These are phyloP conservation scores for Exocentrus adspersus DNA, from an alignment of 2,888 invertebrate species.

Conservation along the genomic window DNA sequence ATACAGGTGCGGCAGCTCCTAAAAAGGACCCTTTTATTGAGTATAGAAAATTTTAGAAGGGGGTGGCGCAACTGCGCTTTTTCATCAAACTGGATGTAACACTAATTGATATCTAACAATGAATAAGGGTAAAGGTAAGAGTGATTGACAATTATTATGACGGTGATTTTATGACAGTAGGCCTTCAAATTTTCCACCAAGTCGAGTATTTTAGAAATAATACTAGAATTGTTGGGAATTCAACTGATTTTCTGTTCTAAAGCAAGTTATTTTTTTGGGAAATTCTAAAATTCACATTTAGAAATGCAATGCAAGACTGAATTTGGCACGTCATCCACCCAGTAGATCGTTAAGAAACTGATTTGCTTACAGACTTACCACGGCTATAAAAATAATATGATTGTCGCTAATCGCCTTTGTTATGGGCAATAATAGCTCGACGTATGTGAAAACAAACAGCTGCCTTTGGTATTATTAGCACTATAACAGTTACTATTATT, in stretches of 20 bases:
- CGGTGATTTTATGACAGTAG: too few relatives aligned
- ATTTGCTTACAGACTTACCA: background rate
- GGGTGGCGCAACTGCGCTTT: slow-evolving; percentile 3
- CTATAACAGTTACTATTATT: background rate
- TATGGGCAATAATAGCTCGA: background rate
- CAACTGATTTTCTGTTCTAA: too few relatives aligned
- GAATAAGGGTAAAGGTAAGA: background rate
- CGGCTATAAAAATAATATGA: background rate
- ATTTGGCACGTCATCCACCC: too few relatives aligned
- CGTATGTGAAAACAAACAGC: background rate
- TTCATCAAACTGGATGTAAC: slow-evolving; percentile 18
- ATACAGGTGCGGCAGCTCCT: slow-evolving; percentile 11
- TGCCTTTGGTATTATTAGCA: background rate
- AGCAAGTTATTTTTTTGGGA: too few relatives aligned
- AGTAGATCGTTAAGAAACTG: background rate
- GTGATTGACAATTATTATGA: background rate
- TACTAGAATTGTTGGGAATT: too few relatives aligned
- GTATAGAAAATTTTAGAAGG: background rate
- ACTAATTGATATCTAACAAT: background rate
- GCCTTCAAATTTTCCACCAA: too few relatives aligned
- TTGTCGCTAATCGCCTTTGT: background rate
- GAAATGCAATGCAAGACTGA: too few relatives aligned
- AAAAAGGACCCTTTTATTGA: background rate
- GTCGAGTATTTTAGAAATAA: too few relatives aligned
- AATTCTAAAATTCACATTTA: too few relatives aligned